Evolutionary conservation across 2,888 invertebrate genomes (phyloP).

Genomic region (Protodeltote pygarga): DNA sequence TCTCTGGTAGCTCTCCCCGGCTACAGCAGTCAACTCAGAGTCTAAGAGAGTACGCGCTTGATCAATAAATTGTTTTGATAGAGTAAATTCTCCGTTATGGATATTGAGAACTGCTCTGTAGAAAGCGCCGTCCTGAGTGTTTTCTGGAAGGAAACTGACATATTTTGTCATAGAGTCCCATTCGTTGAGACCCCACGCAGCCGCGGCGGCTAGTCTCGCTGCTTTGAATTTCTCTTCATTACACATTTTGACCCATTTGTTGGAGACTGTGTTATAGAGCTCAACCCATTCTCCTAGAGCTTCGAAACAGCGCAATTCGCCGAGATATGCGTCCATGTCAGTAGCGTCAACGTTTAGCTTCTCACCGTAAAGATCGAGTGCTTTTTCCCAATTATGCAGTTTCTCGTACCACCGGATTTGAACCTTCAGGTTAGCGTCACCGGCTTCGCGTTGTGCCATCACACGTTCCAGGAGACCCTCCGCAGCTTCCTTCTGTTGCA

Average conservation of each 20-base stretch:
- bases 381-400: constrained; percentile 99
- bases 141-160: constrained; percentile 95
- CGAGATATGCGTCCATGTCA: constrained; percentile 94
- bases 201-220: constrained; percentile 96
- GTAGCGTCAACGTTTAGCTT: constrained; percentile 89
- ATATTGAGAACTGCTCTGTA: constrained; percentile 97
- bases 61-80: constrained; percentile 93
- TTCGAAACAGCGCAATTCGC: constrained; percentile 98
- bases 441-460: constrained; percentile 91
- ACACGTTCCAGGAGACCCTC: constrained; percentile 96
- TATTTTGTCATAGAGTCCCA: constrained; percentile 98
- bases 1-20: constrained; percentile 97
- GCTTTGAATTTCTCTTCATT: constrained; percentile 88
- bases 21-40: constrained; percentile 98
- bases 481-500: constrained; percentile 99
- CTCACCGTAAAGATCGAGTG: constrained; percentile 94
- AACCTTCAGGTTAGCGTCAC: constrained; percentile 85
- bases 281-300: constrained; percentile 98
- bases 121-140: constrained; percentile 98
- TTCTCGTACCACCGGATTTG: constrained; percentile 99
- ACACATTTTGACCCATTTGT: constrained; percentile 91
- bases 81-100: constrained; percentile 90
- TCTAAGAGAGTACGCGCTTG: constrained; percentile 97
- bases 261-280: constrained; percentile 92
- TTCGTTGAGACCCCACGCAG: constrained; percentile 98